These are phyloP conservation scores for Empis stercorea DNA, from an alignment of 2,888 invertebrate genomes.

Conservation along the genomic window DNA sequence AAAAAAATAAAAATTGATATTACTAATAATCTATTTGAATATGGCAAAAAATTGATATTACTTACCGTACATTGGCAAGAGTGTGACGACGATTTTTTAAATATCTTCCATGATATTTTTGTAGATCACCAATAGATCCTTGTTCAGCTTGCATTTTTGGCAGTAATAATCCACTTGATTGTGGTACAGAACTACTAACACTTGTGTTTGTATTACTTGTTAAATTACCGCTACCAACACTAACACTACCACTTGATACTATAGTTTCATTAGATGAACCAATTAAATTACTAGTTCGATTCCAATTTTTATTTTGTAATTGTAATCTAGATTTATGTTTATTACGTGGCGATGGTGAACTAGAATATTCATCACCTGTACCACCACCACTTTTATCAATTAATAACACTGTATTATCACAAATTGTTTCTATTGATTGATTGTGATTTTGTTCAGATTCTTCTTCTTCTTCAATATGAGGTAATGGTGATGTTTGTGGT, in stretches of 20 bases:
- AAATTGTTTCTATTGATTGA: conserved; percentile 31
- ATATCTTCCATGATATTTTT: conserved; percentile 76
- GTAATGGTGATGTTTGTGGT: conserved; percentile 58
- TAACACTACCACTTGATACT: conserved; percentile 23
- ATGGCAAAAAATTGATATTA: too few species aligned
- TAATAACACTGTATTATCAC: neutral
- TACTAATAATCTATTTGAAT: too few species aligned
- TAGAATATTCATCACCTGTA: conserved; percentile 22
- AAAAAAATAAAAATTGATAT: too few species aligned
- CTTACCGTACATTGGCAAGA: conserved; percentile 87
- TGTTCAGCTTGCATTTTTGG: conserved; percentile 85
- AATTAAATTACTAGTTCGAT: conserved; percentile 28
- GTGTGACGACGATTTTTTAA: conserved; percentile 79
- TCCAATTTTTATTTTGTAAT: conserved; percentile 33
- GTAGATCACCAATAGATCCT: conserved; percentile 79
- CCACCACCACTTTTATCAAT: conserved; percentile 9
- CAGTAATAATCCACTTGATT: conserved; percentile 34
- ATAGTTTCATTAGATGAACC: conserved; percentile 30
- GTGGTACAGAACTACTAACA: conserved; percentile 19
- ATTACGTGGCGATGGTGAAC: conserved; percentile 33
- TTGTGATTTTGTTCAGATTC: conserved; percentile 42
- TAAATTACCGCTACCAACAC: conserved; percentile 22
- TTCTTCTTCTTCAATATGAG: conserved; percentile 75
- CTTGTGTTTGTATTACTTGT: conserved; percentile 18
- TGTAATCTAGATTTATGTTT: conserved; percentile 35